phyloP scores from a whole-genome alignment of 1,140 invertebrate genomes.

The Drosophila ohnishii region DNA sequence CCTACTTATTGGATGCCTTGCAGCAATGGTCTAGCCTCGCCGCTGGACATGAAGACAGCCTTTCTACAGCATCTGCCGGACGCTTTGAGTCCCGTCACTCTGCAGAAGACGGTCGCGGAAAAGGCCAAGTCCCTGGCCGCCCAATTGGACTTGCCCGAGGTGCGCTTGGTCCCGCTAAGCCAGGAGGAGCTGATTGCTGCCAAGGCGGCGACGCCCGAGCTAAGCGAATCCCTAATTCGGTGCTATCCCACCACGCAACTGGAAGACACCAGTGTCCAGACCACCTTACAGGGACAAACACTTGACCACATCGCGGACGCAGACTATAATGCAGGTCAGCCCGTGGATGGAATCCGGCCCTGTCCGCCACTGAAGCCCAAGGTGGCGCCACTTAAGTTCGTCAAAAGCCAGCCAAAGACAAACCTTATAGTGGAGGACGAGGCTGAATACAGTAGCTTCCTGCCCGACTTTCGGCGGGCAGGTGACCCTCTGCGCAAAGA shows the following conservation, averaged over 20 bases:
- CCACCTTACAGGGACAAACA: conserved; percentile 21
- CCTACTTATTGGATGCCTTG: background rate
- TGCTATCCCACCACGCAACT: conserved; percentile 57
- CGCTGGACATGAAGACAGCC: conserved; percentile 56
- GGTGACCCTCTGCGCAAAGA: conserved; percentile 52
- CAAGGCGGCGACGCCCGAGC: conserved; percentile 11
- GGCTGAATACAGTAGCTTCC: conserved; percentile 65
- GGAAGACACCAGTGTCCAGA: conserved; percentile 62
- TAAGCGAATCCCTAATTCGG: conserved; percentile 42
- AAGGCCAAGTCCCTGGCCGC: conserved; percentile 65
- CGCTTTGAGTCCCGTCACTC: conserved; percentile 57
- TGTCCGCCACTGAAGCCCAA: conserved; percentile 15
- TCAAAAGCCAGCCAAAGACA: conserved; percentile 41
- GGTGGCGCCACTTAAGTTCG: conserved; percentile 54
- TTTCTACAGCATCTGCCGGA: conserved; percentile 64
- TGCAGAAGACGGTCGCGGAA: conserved; percentile 59
- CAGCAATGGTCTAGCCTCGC: conserved; percentile 65
- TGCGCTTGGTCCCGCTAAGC: conserved; percentile 38
- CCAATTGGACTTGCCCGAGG: conserved; percentile 66
- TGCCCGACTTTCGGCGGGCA: conserved; percentile 69
- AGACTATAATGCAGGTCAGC: conserved; percentile 58
- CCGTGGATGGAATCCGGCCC: conserved; percentile 60
- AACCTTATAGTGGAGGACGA: conserved; percentile 5
- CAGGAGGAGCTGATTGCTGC: conserved; percentile 41
- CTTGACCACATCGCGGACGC: conserved; percentile 5